Conservation (phyloP, 2,113 vertebrate species). For the Cepphus grylle region DNA sequence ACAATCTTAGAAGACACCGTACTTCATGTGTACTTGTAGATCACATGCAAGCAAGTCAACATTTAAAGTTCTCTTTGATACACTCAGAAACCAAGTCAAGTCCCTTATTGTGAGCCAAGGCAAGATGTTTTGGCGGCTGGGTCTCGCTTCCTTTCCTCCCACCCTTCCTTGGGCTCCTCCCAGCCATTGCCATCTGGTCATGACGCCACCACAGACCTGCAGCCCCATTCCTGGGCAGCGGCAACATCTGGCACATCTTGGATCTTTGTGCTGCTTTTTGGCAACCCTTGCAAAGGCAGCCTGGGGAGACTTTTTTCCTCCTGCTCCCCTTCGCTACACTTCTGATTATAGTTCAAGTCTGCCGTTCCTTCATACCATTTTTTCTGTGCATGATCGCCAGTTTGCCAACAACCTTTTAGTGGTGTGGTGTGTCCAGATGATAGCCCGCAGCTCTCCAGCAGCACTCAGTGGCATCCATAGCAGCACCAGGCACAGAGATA, state of each 20-base stretch:
- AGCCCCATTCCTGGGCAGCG: constrained; percentile 10
- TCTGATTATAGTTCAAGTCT: background rate
- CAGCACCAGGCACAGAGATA: background rate
- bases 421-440: background rate
- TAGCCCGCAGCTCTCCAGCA: background rate
- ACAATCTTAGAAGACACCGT: background rate
- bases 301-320: background rate
- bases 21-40: background rate
- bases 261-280: background rate
- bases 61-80: background rate
- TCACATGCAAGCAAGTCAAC: background rate
- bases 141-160: constrained; percentile 17
- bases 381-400: background rate
- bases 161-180: constrained; percentile 1
- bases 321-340: background rate
- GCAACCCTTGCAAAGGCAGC: background rate
- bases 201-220: constrained; percentile 7
- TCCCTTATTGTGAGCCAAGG: background rate
- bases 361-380: fast-evolving
- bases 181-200: constrained; percentile 36
- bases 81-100: background rate
- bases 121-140: constrained; percentile 17
- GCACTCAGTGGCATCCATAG: background rate
- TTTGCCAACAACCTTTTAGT: background rate
- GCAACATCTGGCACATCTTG: constrained; percentile 48